Evolutionary conservation across 2,888 invertebrate species (phyloP).

Genomic region (Nomada hirtipes): DNA sequence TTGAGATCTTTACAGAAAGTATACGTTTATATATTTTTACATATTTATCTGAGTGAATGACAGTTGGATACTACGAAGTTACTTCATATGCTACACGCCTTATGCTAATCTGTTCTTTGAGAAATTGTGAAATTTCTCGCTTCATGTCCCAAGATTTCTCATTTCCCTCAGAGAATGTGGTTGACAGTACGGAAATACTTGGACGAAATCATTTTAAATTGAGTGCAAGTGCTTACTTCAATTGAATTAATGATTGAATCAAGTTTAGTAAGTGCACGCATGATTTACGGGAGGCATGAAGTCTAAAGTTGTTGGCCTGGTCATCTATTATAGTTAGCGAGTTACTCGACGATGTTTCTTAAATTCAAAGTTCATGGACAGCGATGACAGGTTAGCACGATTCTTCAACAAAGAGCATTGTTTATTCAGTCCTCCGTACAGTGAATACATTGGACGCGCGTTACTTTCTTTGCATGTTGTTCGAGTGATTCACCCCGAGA

Average conservation of each 20-base stretch:
- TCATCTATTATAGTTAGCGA: conserved; percentile 7
- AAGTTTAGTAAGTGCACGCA: conserved; percentile 11
- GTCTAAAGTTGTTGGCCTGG: conserved; percentile 1
- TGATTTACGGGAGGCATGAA: conserved; percentile 16
- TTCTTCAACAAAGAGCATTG: conserved; percentile 48
- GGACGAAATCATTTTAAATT: background rate
- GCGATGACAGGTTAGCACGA: conserved; percentile 40
- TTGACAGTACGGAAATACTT: background rate
- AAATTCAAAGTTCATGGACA: conserved; percentile 43
- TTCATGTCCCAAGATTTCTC: background rate
- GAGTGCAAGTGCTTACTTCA: background rate
- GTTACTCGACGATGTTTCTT: background rate
- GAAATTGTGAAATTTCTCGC: background rate
- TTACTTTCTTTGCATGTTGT: conserved; percentile 25
- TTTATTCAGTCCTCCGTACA: conserved; percentile 36
- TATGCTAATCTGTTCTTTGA: background rate
- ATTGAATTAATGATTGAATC: conserved; percentile 19
- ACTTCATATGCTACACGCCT: too few relatives aligned
- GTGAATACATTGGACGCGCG: conserved; percentile 29
- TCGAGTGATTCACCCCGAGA: conserved; percentile 20
- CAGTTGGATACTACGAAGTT: too few relatives aligned
- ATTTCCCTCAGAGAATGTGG: background rate
- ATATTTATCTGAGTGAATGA: too few relatives aligned
- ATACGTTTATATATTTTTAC: too few relatives aligned
- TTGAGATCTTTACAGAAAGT: too few relatives aligned